Evolutionary conservation across 2,113 vertebrate species (phyloP).

Genomic region (Nothocercus julius): DNA sequence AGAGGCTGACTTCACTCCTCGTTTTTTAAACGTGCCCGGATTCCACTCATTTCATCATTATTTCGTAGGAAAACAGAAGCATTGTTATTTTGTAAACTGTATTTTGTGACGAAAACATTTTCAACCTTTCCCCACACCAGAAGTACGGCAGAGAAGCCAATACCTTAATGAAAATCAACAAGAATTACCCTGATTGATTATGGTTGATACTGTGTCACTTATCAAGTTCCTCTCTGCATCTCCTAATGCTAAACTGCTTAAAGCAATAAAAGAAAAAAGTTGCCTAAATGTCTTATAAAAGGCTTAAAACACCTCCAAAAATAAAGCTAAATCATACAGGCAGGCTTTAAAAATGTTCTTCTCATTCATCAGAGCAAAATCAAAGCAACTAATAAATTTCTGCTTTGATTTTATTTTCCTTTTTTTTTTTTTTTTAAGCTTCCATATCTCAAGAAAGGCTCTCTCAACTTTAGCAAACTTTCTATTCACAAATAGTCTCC

Average conservation of each 20-base stretch:
- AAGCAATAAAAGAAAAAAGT: constrained; percentile 60
- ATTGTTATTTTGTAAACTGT: not conserved
- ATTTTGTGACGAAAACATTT: not conserved
- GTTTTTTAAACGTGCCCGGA: not conserved
- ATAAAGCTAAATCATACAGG: constrained; percentile 9
- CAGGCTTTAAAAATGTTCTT: constrained; percentile 50
- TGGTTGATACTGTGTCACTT: constrained; percentile 29
- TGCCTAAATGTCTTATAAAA: constrained; percentile 22
- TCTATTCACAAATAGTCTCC: not conserved
- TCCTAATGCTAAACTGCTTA: constrained; percentile 3
- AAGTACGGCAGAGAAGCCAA: not conserved
- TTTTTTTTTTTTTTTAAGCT: not conserved
- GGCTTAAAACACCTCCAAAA: not conserved
- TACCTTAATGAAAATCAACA: not conserved
- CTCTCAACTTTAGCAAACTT: constrained; percentile 26
- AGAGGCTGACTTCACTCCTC: not conserved
- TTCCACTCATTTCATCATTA: not conserved
- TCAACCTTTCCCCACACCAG: not conserved
- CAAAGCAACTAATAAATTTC: constrained; percentile 62
- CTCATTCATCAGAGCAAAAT: constrained; percentile 7
- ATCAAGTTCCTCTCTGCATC: not conserved
- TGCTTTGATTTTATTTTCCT: constrained; percentile 37
- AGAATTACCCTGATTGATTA: constrained; percentile 16
- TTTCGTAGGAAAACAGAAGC: not conserved
- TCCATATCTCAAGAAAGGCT: constrained; percentile 14